Evolutionary conservation across 2,797 vertebrate species (phyloP), one percentile per base, ranked within the genome.

Genomic region (Hylomyscus alleni): DNA sequence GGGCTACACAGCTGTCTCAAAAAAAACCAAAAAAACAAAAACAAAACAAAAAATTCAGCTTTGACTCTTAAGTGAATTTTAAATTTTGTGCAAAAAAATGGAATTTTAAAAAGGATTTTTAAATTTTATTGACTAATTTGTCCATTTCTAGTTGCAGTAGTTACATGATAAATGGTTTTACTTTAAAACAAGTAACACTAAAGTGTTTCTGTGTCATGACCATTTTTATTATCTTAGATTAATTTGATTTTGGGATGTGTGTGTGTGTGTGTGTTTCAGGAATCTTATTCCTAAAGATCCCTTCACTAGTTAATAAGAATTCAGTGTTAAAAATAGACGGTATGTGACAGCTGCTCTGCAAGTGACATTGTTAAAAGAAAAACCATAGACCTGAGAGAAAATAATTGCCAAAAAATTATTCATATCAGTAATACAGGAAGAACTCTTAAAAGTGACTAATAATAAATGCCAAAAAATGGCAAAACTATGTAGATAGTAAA

Each of bases 91-190:
- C 26, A 7, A 89, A 87, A 87, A 80, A 60, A 26, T 37, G 56
- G 29, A 72, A 22, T 58, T 69, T 69, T 69, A 5, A 69, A n/a
- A 69, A n/a, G 14, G 34, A 2, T 3, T n/a, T 69, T n/a, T n/a
- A 69, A 69, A 17, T 69, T 58, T 62, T 95, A 76, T 90, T 93
- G 91, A 54, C 29, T 93, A 88, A 69, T 50, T 20, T 34, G 4
- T 72, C 37, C 15, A 62, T 88, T 93, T 88, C 31, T 91, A 24
- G n/a, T 88, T 89, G 3, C 31, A 93, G 60, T 82, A 67, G n/a
- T 87, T 96, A 87, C 17, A 26, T 90, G 58, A 82, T 60, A 92
- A 85, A 89, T 84, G 76, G 34, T 69, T 94, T 37, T 80, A 93
- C 47, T 58, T 83, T 85, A 77, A 69, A 93, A 82, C n/a, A 77